A percentile compares a stretch with the other conserved stretches of the same genome.
Evolutionary conservation across 2,888 invertebrate species (phyloP).

Genomic region (Agrotis clavis): DNA sequence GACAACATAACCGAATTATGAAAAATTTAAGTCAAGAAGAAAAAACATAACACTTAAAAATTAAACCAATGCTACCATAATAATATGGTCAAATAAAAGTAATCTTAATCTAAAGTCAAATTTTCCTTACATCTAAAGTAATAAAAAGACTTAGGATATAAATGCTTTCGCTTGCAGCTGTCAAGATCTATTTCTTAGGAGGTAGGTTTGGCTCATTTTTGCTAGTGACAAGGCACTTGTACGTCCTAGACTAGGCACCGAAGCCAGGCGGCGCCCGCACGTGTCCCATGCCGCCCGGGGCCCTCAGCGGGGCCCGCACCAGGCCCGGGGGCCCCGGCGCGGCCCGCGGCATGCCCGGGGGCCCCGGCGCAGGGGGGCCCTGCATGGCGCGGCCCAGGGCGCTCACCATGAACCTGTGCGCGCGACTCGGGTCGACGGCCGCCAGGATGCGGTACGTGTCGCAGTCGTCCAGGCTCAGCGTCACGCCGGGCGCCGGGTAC

Average conservation of each 20-base stretch:
- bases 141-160: background rate
- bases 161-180: slow-evolving; percentile 18
- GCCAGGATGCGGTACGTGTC: slow-evolving; percentile 74
- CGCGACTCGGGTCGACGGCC: slow-evolving; percentile 72
- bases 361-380: background rate
- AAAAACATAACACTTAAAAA: slow-evolving; percentile 21
- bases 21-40: slow-evolving; percentile 8
- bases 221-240: too few relatives aligned
- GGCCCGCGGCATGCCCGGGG: background rate
- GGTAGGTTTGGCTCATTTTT: slow-evolving; percentile 20
- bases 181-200: slow-evolving; percentile 24
- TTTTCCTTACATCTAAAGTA: slow-evolving; percentile 33
- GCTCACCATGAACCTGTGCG: slow-evolving; percentile 78
- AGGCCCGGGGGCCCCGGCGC: background rate
- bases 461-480: slow-evolving; percentile 74
- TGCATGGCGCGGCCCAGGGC: slow-evolving; percentile 70
- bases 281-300: slow-evolving; percentile 9
- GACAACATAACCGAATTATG: background rate
- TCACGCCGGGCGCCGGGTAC: slow-evolving; percentile 31
- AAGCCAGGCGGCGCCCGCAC: slow-evolving; percentile 66
- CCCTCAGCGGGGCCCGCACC: slow-evolving; percentile 63
- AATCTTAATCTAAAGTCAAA: slow-evolving; percentile 27
- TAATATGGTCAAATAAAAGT: slow-evolving; percentile 1
- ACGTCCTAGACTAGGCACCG: slow-evolving; percentile 24
- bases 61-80: slow-evolving; percentile 3